These are phyloP conservation scores for Aegithalos caudatus DNA, from an alignment of 2,113 vertebrate species.

Conservation along the genomic window DNA sequence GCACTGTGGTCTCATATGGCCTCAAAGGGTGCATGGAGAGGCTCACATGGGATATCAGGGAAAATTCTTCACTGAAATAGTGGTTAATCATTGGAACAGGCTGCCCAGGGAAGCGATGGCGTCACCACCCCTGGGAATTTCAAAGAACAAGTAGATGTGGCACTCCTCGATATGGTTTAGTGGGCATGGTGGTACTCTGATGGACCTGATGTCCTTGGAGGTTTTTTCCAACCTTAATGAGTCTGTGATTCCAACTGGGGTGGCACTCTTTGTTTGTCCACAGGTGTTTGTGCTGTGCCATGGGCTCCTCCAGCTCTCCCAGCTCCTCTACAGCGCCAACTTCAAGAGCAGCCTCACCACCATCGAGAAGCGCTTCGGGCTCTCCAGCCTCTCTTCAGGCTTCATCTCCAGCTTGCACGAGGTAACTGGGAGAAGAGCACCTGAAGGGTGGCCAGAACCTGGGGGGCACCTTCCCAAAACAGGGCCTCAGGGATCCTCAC, in stretches of 20 bases:
- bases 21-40: background rate
- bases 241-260: background rate
- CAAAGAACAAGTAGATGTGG: background rate
- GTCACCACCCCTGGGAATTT: background rate
- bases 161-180: too few species aligned
- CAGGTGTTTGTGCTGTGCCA: slow-evolving; percentile 95
- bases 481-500: background rate
- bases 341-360: slow-evolving; percentile 98
- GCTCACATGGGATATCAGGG: background rate
- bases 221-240: background rate
- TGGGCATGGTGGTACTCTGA: fast-evolving
- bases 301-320: slow-evolving; percentile 89
- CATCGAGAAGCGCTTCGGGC: slow-evolving; percentile 94
- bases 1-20: fast-evolving
- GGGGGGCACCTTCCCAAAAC: background rate
- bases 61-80: background rate
- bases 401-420: slow-evolving; percentile 95
- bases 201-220: background rate
- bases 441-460: fast-evolving
- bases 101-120: background rate
- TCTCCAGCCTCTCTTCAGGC: slow-evolving; percentile 92
- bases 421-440: slow-evolving; percentile 65
- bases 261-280: background rate
- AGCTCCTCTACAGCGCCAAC: slow-evolving; percentile 92
- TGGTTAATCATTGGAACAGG: background rate